Evolutionary conservation across 2,113 vertebrate species (phyloP).

Genomic region (Alethe diademata): DNA sequence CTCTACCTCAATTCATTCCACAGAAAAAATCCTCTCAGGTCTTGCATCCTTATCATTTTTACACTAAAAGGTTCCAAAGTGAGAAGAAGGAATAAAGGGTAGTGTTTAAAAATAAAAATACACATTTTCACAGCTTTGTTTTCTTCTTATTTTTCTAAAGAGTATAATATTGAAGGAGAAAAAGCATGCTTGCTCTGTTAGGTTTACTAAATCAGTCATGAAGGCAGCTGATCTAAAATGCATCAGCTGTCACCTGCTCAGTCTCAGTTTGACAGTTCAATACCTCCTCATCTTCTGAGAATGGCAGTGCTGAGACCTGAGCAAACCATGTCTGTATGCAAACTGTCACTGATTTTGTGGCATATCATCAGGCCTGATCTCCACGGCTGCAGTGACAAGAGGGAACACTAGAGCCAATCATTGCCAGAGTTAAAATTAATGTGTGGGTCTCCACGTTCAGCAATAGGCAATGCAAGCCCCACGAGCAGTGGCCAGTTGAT

Average conservation of each 20-base stretch:
- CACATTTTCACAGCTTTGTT: not conserved
- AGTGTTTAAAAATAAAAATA: slow-evolving; percentile 13
- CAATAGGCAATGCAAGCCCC: not conserved
- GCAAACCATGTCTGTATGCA: slow-evolving; percentile 66
- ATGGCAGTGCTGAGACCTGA: slow-evolving; percentile 66
- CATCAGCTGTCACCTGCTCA: slow-evolving; percentile 69
- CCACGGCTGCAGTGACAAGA: slow-evolving; percentile 43
- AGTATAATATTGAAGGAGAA: not conserved
- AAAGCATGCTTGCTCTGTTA: not conserved
- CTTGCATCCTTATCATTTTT: not conserved
- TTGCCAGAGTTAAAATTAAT: slow-evolving; percentile 50
- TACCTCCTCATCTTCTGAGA: slow-evolving; percentile 68
- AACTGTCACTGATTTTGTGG: slow-evolving; percentile 70
- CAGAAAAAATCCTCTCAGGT: not conserved
- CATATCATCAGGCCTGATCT: slow-evolving; percentile 69
- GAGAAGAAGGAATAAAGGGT: not conserved
- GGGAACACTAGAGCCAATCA: slow-evolving; percentile 45
- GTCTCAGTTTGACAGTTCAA: slow-evolving; percentile 70
- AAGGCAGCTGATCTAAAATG: slow-evolving; percentile 67
- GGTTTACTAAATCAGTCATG: slow-evolving; percentile 66
- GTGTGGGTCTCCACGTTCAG: not conserved
- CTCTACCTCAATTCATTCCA: not conserved
- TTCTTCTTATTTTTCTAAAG: not conserved
- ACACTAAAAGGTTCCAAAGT: slow-evolving; percentile 17
- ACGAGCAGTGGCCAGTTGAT: slow-evolving; percentile 4